These are phyloP conservation scores for Oxycera nigricornis DNA, from an alignment of 2,888 invertebrate genomes.

Conservation along the genomic window DNA sequence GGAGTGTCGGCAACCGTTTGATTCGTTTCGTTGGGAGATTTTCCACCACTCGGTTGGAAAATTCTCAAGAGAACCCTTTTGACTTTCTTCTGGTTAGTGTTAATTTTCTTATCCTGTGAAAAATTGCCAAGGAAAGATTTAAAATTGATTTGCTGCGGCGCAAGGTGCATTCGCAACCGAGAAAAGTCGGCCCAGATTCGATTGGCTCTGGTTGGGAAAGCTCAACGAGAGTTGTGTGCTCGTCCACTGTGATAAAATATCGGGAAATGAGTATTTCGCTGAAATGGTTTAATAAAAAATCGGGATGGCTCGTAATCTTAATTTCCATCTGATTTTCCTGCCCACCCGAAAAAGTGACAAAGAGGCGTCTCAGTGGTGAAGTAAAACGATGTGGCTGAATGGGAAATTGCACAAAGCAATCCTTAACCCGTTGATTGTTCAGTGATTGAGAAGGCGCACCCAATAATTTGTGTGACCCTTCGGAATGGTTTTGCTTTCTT, in stretches of 20 bases:
- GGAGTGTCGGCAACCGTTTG: constrained; percentile 58
- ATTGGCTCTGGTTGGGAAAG: background rate
- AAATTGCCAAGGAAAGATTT: background rate
- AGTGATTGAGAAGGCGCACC: too few species aligned
- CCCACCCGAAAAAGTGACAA: too few species aligned
- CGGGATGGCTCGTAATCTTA: too few species aligned
- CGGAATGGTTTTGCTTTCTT: too few species aligned
- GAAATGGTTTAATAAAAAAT: too few species aligned
- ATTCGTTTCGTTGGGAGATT: constrained; percentile 41
- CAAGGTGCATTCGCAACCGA: too few species aligned
- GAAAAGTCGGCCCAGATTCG: too few species aligned
- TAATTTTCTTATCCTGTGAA: background rate
- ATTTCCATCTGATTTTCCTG: too few species aligned
- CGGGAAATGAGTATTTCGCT: background rate
- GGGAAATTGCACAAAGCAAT: background rate
- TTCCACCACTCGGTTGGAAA: constrained; percentile 32
- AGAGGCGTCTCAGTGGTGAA: too few species aligned
- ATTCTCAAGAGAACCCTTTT: constrained; percentile 41
- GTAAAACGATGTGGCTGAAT: too few species aligned
- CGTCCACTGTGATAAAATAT: background rate
- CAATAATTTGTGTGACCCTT: too few species aligned
- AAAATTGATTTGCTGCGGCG: background rate
- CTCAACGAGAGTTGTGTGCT: background rate
- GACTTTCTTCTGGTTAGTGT: constrained; percentile 40
- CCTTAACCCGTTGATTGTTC: background rate